A percentile compares a stretch with the other conserved stretches of the same genome.
Evolutionary conservation across 2,888 invertebrate species (phyloP).

Genomic region (Drosophila diplacantha): DNA sequence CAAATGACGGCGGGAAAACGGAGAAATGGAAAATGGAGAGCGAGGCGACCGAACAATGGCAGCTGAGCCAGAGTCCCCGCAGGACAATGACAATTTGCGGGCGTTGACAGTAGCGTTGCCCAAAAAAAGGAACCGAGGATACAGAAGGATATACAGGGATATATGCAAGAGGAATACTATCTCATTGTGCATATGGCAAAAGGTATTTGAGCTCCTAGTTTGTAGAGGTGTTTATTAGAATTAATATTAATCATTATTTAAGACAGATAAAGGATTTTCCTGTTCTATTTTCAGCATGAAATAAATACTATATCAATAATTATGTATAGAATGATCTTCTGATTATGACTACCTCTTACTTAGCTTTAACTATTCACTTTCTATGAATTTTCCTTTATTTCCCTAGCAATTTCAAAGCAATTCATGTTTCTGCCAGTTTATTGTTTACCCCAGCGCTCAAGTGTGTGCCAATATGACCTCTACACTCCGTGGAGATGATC

Average conservation of each 20-base stretch:
- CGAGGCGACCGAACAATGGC: conserved; percentile 30
- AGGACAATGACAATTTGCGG: conserved; percentile 44
- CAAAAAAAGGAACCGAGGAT: conserved; percentile 16
- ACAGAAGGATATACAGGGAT: background rate
- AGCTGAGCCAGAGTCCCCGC: conserved; percentile 35
- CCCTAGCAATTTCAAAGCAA: background rate
- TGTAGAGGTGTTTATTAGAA: background rate
- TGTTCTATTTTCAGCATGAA: too few species aligned
- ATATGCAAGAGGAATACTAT: conserved; percentile 6
- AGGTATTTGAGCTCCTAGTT: background rate
- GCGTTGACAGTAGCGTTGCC: conserved; percentile 43
- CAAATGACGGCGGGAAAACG: conserved; percentile 46
- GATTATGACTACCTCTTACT: too few species aligned
- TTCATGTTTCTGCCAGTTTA: background rate
- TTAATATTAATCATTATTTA: background rate
- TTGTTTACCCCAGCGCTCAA: conserved; percentile 9
- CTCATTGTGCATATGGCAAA: conserved; percentile 18
- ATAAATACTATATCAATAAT: too few species aligned
- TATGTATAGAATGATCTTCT: too few species aligned
- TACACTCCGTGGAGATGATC: conserved; percentile 1
- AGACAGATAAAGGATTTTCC: too few species aligned
- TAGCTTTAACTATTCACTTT: too few species aligned
- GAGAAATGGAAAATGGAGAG: conserved; percentile 1
- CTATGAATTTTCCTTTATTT: background rate
- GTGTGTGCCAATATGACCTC: conserved; percentile 16